Percentiles rank a stretch among this genome's conserved stretches.
These are phyloP conservation scores for Halocaridina rubra DNA, from an alignment of 2,888 invertebrate genomes.

Conservation along the genomic window DNA sequence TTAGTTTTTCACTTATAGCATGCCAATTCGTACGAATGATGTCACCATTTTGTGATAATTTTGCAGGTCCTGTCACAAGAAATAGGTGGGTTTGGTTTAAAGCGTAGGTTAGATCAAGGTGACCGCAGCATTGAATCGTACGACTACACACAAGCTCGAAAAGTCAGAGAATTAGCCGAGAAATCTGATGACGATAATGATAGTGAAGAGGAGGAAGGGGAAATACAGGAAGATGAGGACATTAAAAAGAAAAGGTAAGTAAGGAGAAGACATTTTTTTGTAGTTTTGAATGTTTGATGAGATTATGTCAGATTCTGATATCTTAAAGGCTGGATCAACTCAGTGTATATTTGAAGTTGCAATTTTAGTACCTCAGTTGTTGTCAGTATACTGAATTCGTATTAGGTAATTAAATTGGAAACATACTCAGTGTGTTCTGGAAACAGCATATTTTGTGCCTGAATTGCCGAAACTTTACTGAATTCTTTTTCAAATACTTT, in stretches of 20 bases:
- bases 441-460: no score
- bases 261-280: no score
- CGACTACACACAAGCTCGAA: slow-evolving; percentile 50
- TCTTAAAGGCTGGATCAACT: no score
- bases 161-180: not conserved
- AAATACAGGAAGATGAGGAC: slow-evolving; percentile 42
- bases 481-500: no score
- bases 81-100: slow-evolving; percentile 61
- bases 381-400: no score
- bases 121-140: slow-evolving; percentile 57
- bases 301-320: no score
- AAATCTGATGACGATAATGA: not conserved
- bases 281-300: no score
- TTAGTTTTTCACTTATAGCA: not conserved
- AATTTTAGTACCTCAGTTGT: no score
- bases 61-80: slow-evolving; percentile 52
- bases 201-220: slow-evolving; percentile 10
- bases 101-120: slow-evolving; percentile 33
- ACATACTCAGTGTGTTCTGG: no score
- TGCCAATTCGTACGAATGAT: not conserved
- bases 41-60: not conserved
- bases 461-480: no score
- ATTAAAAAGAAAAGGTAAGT: slow-evolving; percentile 4
- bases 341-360: no score
- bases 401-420: no score